Percentiles rank a stretch among this genome's conserved stretches.
Conservation (phyloP, 2,797 vertebrate genomes). For the Sphaeramia orbicularis region DNA sequence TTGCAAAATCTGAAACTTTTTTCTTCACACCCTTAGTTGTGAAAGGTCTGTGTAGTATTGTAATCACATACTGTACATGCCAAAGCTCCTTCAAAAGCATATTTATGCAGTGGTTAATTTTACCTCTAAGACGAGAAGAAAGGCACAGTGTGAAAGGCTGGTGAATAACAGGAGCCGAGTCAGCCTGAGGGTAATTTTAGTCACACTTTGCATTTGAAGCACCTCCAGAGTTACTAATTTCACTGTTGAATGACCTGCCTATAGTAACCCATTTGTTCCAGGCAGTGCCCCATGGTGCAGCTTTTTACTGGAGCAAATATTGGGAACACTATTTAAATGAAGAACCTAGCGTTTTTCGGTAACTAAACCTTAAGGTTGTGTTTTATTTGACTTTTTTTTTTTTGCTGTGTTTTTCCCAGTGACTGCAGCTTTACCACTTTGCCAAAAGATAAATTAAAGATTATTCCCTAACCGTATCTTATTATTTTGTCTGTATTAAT, state of each 20-base stretch:
- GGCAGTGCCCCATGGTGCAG: constrained; percentile 56
- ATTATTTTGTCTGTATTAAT: constrained; percentile 1
- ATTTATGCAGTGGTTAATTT: constrained; percentile 53
- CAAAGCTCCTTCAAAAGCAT: constrained; percentile 49
- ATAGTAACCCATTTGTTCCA: constrained; percentile 67
- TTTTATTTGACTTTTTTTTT: neutral
- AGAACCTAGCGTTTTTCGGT: constrained; percentile 15
- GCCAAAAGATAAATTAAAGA: neutral
- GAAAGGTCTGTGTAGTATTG: constrained; percentile 28
- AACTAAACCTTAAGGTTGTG: constrained; percentile 23
- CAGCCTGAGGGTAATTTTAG: constrained; percentile 58
- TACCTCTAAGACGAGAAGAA: constrained; percentile 33
- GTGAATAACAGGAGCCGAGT: constrained; percentile 43
- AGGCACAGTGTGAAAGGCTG: constrained; percentile 26
- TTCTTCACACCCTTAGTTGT: constrained; percentile 35
- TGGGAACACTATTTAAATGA: constrained; percentile 47
- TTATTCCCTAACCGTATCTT: neutral
- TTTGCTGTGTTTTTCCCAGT: neutral
- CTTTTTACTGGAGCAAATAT: constrained; percentile 68
- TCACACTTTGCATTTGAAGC: constrained; percentile 64
- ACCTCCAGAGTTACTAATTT: constrained; percentile 78
- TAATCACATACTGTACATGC: constrained; percentile 35
- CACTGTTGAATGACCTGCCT: constrained; percentile 77
- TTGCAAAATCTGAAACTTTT: constrained; percentile 30
- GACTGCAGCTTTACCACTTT: neutral